phyloP scores from a whole-genome alignment of 2,113 vertebrate species.

The Hydrochoerus hydrochaeris region DNA sequence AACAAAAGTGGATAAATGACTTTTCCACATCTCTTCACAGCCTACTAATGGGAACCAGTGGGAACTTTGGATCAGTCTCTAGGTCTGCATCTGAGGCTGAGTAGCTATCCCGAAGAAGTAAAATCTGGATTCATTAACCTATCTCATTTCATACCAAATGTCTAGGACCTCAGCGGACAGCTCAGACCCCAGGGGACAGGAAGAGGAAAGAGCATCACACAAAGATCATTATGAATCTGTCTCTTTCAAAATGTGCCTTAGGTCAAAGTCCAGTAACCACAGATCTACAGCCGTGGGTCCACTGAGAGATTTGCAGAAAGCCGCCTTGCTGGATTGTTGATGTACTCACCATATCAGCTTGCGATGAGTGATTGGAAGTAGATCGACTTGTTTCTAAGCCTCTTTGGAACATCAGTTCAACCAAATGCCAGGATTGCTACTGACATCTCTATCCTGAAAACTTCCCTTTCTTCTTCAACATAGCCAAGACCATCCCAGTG shows the following conservation, averaged over 20 bases:
- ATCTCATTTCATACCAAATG: neutral
- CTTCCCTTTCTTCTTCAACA: conserved; percentile 17
- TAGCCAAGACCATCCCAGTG: neutral
- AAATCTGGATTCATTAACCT: neutral
- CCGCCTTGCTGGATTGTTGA: conserved; percentile 1
- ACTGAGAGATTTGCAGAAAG: conserved; percentile 48
- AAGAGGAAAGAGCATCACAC: neutral
- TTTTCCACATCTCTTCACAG: neutral
- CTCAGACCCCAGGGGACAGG: neutral
- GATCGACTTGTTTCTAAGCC: conserved; percentile 2
- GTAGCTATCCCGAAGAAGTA: neutral
- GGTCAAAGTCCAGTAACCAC: conserved; percentile 8
- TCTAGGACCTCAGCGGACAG: neutral
- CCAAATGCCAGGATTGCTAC: neutral
- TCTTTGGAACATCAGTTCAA: conserved; percentile 4
- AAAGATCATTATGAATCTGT: neutral
- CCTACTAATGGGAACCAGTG: neutral
- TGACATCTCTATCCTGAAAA: conserved; percentile 37
- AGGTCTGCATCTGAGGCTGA: neutral
- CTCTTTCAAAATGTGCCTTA: neutral
- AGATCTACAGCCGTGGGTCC: neutral
- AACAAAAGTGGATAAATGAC: neutral
- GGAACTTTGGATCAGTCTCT: neutral
- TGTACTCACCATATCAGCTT: neutral
- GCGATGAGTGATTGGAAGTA: conserved; percentile 53